Percentiles rank a stretch among this genome's conserved stretches.
phyloP scores from a whole-genome alignment of 2,888 invertebrate genomes.

The Hirtodrosophila duncani region DNA sequence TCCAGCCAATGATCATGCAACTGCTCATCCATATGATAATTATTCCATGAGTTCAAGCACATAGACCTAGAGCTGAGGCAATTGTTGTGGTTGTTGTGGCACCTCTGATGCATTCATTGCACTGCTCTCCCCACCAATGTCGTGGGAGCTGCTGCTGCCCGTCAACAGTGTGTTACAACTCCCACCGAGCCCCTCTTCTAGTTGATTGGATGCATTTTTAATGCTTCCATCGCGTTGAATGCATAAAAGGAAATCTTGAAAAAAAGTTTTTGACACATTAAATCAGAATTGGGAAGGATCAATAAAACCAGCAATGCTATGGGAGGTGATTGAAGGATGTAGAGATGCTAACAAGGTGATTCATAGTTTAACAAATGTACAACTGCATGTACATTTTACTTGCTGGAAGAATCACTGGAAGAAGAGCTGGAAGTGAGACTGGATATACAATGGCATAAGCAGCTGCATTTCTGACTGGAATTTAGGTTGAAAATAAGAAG shows the following conservation, averaged over 20 bases:
- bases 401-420: no score
- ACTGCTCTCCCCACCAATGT: conserved; percentile 56
- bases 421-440: no score
- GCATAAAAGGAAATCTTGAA: conserved; percentile 57
- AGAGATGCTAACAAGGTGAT: no score
- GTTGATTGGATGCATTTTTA: conserved; percentile 55
- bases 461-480: no score
- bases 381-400: no score
- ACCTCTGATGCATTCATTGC: conserved; percentile 51
- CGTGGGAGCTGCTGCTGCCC: conserved; percentile 50
- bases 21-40: conserved; percentile 74
- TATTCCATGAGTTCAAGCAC: conserved; percentile 69
- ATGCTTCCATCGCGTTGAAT: conserved; percentile 61
- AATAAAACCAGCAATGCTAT: no score
- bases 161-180: background rate
- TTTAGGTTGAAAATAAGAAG: no score
- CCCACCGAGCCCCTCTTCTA: background rate
- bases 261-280: conserved; percentile 21
- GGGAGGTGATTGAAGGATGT: no score
- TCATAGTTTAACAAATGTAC: no score
- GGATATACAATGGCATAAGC: no score
- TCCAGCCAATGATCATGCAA: conserved; percentile 73
- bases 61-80: conserved; percentile 15
- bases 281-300: no score
- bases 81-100: conserved; percentile 42